Evolutionary conservation across 2,113 vertebrate genomes (phyloP), one percentile per base, ranked within the genome.

Genomic region (Sapajus apella): DNA sequence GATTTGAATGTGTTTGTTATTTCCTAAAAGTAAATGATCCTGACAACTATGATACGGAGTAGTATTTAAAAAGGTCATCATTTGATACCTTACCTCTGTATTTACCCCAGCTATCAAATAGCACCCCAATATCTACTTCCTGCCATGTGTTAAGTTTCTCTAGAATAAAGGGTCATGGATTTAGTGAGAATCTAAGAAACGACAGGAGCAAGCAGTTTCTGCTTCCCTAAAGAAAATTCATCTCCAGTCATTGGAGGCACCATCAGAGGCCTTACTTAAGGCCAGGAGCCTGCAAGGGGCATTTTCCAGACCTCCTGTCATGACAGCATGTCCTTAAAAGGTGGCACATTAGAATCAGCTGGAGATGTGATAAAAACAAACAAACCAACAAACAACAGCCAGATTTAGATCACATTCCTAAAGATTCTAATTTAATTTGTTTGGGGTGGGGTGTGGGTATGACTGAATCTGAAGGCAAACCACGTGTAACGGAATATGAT

Each of bases 1-100:
- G 14, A 64, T 77, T 88, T 17, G 72, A 37, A 35, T 64, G 20
- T 43, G n/a, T 81, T 70, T 92, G 30, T 47, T 92, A 20, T 80
- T 96, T 93, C 77, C 96, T 91, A 47, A 64, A 77, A 75, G 25
- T n/a, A 64, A 64, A 50, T 76, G 23, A 88, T 91, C 23, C 56
- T 23, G 10, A 23, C 43, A 75, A 52, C 20, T 30, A 21, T 68
- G 64, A 72, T 84, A 85, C 79, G 47, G 35, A 25, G 45, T 66
- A 55, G 30, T 68, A 82, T 27, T 76, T 92, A 40, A 90, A 81
- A 75, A 11, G 14, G 3, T 45, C 37, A 11, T 50, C 14, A 5
- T 56, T 61, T 61, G 80, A 81, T 23, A 85, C 35, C 23, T 4
- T 61, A 32, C 25, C 12, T 64, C 11, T 84, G 30, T 8, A 23